Evolutionary conservation across 2,113 vertebrate species (phyloP).

Genomic region (Cyanistes caeruleus): DNA sequence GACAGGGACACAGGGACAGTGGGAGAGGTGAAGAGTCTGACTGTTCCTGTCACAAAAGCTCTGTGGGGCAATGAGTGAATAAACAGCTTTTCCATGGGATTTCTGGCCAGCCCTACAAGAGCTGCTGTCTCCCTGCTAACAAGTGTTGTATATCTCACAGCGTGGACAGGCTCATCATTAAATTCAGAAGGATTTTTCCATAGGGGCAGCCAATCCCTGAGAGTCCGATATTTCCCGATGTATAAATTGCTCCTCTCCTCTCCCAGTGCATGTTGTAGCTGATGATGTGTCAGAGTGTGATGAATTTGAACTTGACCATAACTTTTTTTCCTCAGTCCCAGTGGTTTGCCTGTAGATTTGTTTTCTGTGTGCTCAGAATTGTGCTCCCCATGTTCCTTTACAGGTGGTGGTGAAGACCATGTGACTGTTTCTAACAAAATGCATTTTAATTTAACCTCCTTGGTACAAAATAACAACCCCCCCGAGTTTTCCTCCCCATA

Average conservation of each 20-base stretch:
- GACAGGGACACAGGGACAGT: neutral
- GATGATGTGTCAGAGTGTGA: neutral
- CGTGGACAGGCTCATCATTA: neutral
- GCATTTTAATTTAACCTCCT: neutral
- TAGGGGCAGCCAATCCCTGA: neutral
- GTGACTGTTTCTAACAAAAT: neutral
- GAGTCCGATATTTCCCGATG: neutral
- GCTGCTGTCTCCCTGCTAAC: neutral
- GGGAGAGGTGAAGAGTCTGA: neutral
- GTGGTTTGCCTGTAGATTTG: neutral
- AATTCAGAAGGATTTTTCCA: slow-evolving; percentile 47
- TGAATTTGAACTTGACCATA: neutral
- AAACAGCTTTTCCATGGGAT: neutral
- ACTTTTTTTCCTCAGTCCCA: neutral
- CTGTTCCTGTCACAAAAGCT: neutral
- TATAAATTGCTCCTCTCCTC: neutral
- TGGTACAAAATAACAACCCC: neutral
- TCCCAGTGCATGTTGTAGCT: neutral
- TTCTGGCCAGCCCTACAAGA: neutral
- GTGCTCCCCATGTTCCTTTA: neutral
- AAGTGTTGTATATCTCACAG: neutral
- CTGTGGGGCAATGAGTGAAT: neutral
- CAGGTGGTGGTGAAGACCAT: slow-evolving; percentile 33
- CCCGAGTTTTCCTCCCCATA: neutral
- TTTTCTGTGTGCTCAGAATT: neutral